These are phyloP conservation scores for Diaprepes abbreviatus DNA, from an alignment of 2,888 invertebrate species.

Conservation along the genomic window DNA sequence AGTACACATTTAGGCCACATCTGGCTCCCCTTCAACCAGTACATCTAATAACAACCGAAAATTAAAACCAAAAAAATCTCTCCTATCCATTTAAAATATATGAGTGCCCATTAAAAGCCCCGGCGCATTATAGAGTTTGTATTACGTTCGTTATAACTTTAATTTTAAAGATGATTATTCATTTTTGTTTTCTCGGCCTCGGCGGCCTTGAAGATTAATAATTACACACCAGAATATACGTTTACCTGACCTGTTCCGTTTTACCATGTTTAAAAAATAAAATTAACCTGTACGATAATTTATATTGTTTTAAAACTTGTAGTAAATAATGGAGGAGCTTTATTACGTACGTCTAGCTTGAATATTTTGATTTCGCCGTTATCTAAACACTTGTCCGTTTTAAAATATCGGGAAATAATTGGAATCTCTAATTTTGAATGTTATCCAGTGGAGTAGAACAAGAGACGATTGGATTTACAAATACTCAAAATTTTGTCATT, in stretches of 20 bases:
- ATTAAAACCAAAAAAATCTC: neutral
- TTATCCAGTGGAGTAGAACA: too few relatives aligned
- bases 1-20: too few relatives aligned
- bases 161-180: slow-evolving; percentile 19
- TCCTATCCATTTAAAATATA: neutral
- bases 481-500: too few relatives aligned
- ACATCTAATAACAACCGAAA: neutral
- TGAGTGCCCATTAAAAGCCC: neutral
- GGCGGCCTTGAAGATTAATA: slow-evolving; percentile 10
- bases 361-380: too few relatives aligned
- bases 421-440: too few relatives aligned
- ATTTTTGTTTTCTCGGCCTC: slow-evolving; percentile 15
- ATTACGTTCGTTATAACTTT: slow-evolving; percentile 15
- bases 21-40: too few relatives aligned
- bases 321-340: neutral
- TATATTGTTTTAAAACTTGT: slow-evolving; percentile 24
- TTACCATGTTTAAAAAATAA: slow-evolving; percentile 15
- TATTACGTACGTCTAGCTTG: neutral
- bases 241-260: slow-evolving; percentile 24
- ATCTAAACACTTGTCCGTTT: too few relatives aligned
- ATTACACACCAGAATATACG: slow-evolving; percentile 23
- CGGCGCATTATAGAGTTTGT: neutral
- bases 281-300: slow-evolving; percentile 25
- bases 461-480: too few relatives aligned
- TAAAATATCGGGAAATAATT: too few relatives aligned